Conservation (phyloP, 1,140 invertebrate species). For the Atta texana region DNA sequence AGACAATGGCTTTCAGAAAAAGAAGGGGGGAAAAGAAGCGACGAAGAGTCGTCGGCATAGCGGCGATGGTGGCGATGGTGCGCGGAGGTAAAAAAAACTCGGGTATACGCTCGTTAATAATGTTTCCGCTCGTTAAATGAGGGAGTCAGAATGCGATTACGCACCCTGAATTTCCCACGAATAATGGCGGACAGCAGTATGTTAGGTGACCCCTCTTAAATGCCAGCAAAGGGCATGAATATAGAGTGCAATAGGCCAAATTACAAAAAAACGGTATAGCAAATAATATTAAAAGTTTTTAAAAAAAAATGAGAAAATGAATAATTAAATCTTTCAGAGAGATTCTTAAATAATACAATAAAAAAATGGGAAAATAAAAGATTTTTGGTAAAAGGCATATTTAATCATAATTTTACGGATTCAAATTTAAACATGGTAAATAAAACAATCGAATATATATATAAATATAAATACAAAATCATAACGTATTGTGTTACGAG, state of each 20-base stretch:
- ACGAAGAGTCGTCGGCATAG: slow-evolving; percentile 19
- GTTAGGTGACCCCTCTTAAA: slow-evolving; percentile 34
- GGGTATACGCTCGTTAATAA: slow-evolving; percentile 81
- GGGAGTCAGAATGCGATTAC: slow-evolving; percentile 70
- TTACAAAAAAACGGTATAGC: background rate
- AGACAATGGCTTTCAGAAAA: slow-evolving; percentile 82
- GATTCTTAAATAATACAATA: background rate
- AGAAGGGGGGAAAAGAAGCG: slow-evolving; percentile 36
- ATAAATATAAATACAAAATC: background rate
- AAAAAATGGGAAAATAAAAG: background rate
- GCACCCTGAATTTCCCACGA: slow-evolving; percentile 73
- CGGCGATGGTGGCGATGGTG: slow-evolving; percentile 29
- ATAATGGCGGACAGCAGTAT: slow-evolving; percentile 49
- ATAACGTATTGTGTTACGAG: background rate
- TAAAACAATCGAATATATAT: background rate
- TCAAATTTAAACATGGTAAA: background rate
- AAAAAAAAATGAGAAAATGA: background rate
- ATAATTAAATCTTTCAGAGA: background rate
- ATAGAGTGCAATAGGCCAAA: slow-evolving; percentile 6
- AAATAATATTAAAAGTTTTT: background rate
- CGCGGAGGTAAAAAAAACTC: slow-evolving; percentile 63
- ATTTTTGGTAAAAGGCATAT: background rate
- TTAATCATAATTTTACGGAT: background rate
- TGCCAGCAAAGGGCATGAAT: slow-evolving; percentile 32
- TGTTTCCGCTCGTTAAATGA: slow-evolving; percentile 84